A percentile compares a stretch with the other conserved stretches of the same genome.
phyloP scores from a whole-genome alignment of 2,113 vertebrate species.

The Trochalopteron elliotii region DNA sequence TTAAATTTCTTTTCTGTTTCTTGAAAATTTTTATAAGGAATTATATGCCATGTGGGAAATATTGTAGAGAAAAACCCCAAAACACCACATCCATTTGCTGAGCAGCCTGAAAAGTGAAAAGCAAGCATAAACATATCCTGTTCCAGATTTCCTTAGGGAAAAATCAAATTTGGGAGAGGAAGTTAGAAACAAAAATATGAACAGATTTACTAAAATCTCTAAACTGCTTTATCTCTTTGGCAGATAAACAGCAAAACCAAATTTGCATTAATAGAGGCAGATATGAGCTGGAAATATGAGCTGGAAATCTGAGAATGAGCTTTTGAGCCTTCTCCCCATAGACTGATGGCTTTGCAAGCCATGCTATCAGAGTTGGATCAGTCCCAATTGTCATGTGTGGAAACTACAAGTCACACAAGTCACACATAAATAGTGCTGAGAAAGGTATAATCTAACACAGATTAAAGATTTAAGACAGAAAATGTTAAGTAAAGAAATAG shows the following conservation, averaged over 20 bases:
- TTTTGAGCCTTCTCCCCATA: background rate
- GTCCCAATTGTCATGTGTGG: background rate
- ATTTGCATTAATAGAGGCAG: background rate
- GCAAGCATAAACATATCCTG: background rate
- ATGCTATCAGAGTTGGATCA: background rate
- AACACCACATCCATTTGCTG: background rate
- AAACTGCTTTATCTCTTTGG: background rate
- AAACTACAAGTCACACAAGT: background rate
- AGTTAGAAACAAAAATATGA: slow-evolving; percentile 22
- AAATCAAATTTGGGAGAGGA: slow-evolving; percentile 1
- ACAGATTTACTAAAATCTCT: background rate
- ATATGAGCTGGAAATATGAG: background rate
- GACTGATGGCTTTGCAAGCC: background rate
- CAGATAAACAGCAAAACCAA: background rate
- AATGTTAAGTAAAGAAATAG: background rate
- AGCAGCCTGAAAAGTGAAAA: slow-evolving; percentile 17
- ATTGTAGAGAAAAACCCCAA: background rate
- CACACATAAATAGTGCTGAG: background rate
- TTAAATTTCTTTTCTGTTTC: background rate
- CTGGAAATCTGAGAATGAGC: background rate
- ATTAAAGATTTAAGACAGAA: background rate
- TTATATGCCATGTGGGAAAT: background rate
- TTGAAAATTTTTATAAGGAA: background rate
- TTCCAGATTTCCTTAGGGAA: slow-evolving; percentile 25
- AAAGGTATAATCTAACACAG: background rate